A percentile compares a stretch with the other conserved stretches of the same genome.
Evolutionary conservation across 92 coral and sea anemone genomes (phyloP).

Genomic region (Actinernus sp.): DNA sequence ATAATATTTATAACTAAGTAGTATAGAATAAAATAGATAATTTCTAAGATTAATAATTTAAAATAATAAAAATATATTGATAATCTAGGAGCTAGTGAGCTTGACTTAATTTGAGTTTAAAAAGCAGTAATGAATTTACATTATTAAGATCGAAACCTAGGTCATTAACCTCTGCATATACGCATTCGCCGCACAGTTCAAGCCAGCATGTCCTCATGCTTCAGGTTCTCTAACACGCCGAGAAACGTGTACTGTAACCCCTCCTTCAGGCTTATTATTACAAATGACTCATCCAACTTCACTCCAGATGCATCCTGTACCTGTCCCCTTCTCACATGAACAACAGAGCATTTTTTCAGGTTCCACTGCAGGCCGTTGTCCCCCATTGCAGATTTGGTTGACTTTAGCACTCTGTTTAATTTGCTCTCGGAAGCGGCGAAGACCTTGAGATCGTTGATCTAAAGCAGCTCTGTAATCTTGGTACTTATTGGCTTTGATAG

Average conservation of each 20-base stretch:
- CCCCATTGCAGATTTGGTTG: conserved; percentile 30
- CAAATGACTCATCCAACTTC: conserved; percentile 8
- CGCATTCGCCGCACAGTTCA: conserved; percentile 17
- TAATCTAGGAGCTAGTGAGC: too few relatives aligned
- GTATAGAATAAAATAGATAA: too few relatives aligned
- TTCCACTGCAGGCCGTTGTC: conserved; percentile 58
- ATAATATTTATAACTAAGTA: too few relatives aligned
- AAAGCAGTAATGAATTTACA: too few relatives aligned
- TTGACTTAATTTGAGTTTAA: too few relatives aligned
- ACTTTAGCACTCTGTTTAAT: conserved; percentile 8
- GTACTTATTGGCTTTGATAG: conserved; percentile 45
- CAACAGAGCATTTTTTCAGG: conserved; percentile 50
- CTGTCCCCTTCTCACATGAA: conserved; percentile 49
- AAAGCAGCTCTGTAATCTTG: conserved; percentile 50
- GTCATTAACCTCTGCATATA: conserved; percentile 31
- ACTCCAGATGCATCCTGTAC: conserved; percentile 21
- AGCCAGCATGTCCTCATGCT: conserved; percentile 30
- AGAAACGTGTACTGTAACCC: conserved; percentile 24
- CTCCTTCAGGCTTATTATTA: conserved; percentile 24
- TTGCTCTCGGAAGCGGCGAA: conserved; percentile 49
- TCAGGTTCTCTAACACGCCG: conserved; percentile 11
- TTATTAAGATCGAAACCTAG: too few relatives aligned
- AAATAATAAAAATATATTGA: too few relatives aligned
- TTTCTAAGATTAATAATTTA: too few relatives aligned
- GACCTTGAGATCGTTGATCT: conserved; percentile 32